Base-by-base conservation (phyloP, 2,888 invertebrate species). In the Luperina nickerlii region DNA sequence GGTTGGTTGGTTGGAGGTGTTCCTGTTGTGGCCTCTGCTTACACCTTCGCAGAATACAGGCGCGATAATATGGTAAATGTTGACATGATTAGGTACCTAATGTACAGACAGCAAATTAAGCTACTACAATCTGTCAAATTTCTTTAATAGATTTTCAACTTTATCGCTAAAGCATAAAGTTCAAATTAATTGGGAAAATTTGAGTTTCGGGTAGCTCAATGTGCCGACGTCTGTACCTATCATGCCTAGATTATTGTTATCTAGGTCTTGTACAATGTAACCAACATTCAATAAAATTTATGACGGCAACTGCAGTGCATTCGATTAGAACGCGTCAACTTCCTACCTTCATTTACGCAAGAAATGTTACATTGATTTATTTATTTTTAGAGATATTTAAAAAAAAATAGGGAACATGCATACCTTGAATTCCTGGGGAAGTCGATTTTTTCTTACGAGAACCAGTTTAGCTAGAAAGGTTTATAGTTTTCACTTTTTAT, bases 391-490 rank as follows among this genome's bases (percentile, higher is more conserved):
- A 69, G 48, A 42, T 18, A 45, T 32, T 42, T 77, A 79, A 73
- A 73, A 75, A 75, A 72, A 75, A 73, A 75, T 74, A 82, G 24
- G 65, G 66, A 73, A 71, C 69, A 79, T 71, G 48, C 84, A 83
- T 88, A 88, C 88, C 88, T 85, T 85, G 74, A 85, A 81, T 88
- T 83, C 85, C 87, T 78, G 48, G 38, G 67, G 74, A 38, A 65
- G 71, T 69, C 57, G 74, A 66, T 79, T 73, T 74, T 79, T 81
- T 83, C 76, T 74, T 75, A 54, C 66, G 51, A 51, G 66, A 89
- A 87, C 86, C 88, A 75, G 86, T 84, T 70, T 80, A 81, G 81
- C 79, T 81, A 85, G 85, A 88, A 88, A 87, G 71, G 87, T 78
- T 73, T 79, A 82, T 74, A 57, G 72, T 78, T 79, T 87, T 86